Conservation (phyloP, 2,797 vertebrate genomes). For the Limosa lapponica region DNA sequence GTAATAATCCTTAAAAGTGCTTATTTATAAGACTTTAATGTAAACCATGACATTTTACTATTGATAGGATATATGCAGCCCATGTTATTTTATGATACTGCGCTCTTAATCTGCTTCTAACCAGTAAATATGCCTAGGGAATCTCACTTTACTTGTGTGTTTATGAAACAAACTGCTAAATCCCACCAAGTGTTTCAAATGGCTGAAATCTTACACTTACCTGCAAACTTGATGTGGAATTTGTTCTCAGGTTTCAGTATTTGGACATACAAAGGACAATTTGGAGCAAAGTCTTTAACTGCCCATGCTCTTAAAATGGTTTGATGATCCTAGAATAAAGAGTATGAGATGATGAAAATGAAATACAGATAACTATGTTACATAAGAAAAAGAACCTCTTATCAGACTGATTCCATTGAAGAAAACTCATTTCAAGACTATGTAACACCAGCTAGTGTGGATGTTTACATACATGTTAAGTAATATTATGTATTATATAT, state of each 20-base stretch:
- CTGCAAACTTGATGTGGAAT: slow-evolving; percentile 99
- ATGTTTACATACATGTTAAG: neutral
- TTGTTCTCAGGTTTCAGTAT: slow-evolving; percentile 99
- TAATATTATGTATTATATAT: neutral
- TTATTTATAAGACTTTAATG: neutral
- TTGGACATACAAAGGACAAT: slow-evolving; percentile 96
- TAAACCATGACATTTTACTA: neutral
- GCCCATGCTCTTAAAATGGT: slow-evolving; percentile 99
- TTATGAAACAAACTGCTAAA: neutral
- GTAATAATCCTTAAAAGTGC: neutral
- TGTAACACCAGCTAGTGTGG: neutral
- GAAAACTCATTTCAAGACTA: neutral
- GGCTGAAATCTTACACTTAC: slow-evolving; percentile 74
- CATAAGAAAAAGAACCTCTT: neutral
- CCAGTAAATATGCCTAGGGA: neutral
- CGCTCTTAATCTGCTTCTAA: neutral
- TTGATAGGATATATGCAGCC: neutral
- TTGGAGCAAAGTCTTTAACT: slow-evolving; percentile 98
- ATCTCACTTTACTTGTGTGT: neutral
- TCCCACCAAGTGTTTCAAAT: neutral
- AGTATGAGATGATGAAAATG: neutral
- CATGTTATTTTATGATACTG: neutral
- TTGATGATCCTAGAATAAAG: slow-evolving; percentile 90
- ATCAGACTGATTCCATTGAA: neutral
- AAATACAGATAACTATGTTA: neutral